A percentile compares a stretch with the other conserved stretches of the same genome.
Evolutionary conservation across 1,140 invertebrate species (phyloP).

Genomic region (Drosophila mojavensis): DNA sequence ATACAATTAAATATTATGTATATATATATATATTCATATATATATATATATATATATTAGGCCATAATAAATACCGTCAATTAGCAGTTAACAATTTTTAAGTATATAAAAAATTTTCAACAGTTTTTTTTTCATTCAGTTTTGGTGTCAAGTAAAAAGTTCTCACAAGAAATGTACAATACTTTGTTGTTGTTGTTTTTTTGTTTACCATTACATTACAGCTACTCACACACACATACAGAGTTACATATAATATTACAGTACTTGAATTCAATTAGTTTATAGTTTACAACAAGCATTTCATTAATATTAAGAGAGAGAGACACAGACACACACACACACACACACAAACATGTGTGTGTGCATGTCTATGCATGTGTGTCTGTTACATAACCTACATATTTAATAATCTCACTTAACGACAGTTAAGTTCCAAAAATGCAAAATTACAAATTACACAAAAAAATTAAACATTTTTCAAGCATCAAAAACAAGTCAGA

Average conservation of each 20-base stretch:
- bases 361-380: neutral
- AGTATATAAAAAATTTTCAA: conserved; percentile 81
- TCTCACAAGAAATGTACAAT: conserved; percentile 80
- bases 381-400: conserved; percentile 31
- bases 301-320: conserved; percentile 46
- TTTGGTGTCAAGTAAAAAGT: conserved; percentile 80
- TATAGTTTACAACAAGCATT: conserved; percentile 73
- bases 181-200: conserved; percentile 63
- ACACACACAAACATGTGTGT: no score
- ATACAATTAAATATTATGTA: conserved; percentile 70
- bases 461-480: conserved; percentile 26
- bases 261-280: conserved; percentile 53
- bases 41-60: conserved; percentile 47
- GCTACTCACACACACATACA: conserved; percentile 43
- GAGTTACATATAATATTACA: conserved; percentile 55
- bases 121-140: conserved; percentile 62
- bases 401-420: conserved; percentile 79
- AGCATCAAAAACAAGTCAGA: conserved; percentile 64
- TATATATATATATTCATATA: conserved; percentile 24
- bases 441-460: conserved; percentile 53
- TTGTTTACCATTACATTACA: conserved; percentile 59
- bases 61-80: conserved; percentile 77
- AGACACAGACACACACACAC: neutral
- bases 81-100: conserved; percentile 79
- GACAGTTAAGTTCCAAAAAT: conserved; percentile 48